Conservation (phyloP, 2,888 invertebrate genomes). For the Steromphala cineraria region DNA sequence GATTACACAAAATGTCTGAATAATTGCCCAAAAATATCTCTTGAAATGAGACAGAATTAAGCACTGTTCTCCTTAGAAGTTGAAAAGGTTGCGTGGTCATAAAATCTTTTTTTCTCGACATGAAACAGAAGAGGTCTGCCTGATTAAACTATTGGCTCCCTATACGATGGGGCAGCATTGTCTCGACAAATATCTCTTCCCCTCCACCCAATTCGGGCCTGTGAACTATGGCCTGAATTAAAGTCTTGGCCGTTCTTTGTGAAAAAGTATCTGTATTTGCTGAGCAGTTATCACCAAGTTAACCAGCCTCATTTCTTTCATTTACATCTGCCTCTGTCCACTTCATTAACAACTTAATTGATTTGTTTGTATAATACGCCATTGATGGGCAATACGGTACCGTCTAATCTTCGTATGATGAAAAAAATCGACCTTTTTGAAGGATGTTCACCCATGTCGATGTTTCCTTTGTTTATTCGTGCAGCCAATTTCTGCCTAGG, state of each 20-base stretch:
- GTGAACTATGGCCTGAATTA: background rate
- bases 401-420: slow-evolving; percentile 6
- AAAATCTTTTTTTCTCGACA: too few relatives aligned
- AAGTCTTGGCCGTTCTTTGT: background rate
- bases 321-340: background rate
- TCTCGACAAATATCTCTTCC: background rate
- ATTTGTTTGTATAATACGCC: slow-evolving; percentile 4
- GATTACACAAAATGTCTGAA: too few relatives aligned
- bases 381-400: background rate
- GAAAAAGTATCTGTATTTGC: slow-evolving; percentile 9
- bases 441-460: background rate
- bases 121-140: too few relatives aligned
- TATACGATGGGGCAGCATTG: background rate
- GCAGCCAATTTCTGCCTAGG: background rate
- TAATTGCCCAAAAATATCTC: too few relatives aligned
- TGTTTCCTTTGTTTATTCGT: slow-evolving; percentile 11
- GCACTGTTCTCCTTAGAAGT: too few relatives aligned
- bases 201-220: background rate
- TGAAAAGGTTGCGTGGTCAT: too few relatives aligned
- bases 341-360: slow-evolving; percentile 6
- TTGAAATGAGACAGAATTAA: too few relatives aligned
- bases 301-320: background rate
- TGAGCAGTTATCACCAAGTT: slow-evolving; percentile 7
- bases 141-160: too few relatives aligned
- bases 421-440: background rate